phyloP scores from a whole-genome alignment of 1,140 invertebrate species.

The Caenorhabditis elegans region WBcel235 BX284606.5:8188001-8188500 shows the following conservation, averaged over 20 bases:
- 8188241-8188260: not conserved
- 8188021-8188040: not conserved
- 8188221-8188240: not conserved
- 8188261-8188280: not conserved
- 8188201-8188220: not conserved
- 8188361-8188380: slow-evolving; percentile 49
- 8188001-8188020: not conserved
- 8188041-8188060: not conserved
- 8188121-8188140: not conserved
- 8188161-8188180: not conserved
- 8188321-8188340: slow-evolving; percentile 51
- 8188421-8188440: not conserved
- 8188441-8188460: too few species aligned
- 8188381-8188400: slow-evolving; percentile 57
- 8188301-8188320: slow-evolving; percentile 49
- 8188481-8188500: too few species aligned
- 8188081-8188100: not conserved
- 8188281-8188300: slow-evolving; percentile 26
- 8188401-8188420: slow-evolving; percentile 54
- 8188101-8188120: not conserved
- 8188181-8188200: not conserved
- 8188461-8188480: too few species aligned
- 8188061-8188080: not conserved
- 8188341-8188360: slow-evolving; percentile 53
- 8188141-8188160: not conserved